These are phyloP conservation scores for Phenacoccus solenopsis DNA, from an alignment of 1,140 invertebrate genomes.

Conservation along the genomic window DNA sequence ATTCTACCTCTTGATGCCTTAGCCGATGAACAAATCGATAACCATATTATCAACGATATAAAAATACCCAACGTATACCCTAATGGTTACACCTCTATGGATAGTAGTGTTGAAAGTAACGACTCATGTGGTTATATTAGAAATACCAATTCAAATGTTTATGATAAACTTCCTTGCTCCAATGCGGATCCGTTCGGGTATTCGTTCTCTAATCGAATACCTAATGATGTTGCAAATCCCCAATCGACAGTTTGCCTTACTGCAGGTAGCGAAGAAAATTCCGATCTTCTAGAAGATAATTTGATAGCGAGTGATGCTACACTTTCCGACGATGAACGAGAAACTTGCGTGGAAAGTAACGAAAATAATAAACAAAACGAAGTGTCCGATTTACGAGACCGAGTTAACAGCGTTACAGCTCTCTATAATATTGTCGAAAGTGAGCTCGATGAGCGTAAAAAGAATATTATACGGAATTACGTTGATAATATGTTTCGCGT, in stretches of 20 bases:
- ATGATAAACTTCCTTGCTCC: too few relatives aligned
- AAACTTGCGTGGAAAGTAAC: neutral
- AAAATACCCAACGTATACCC: too few relatives aligned
- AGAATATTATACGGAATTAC: conserved; percentile 12
- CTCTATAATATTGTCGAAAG: conserved; percentile 7
- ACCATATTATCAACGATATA: neutral
- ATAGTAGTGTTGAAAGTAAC: too few relatives aligned
- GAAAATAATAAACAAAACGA: neutral
- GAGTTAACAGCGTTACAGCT: neutral
- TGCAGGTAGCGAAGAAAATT: too few relatives aligned
- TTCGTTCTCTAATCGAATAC: neutral
- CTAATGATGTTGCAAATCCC: neutral
- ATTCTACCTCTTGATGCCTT: too few relatives aligned
- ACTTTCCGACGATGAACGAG: too few relatives aligned
- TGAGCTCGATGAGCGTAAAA: neutral
- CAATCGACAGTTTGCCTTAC: neutral
- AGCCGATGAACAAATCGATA: too few relatives aligned
- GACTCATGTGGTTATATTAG: too few relatives aligned
- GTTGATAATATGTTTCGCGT: conserved; percentile 11
- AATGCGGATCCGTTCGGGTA: neutral
- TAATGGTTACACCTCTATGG: too few relatives aligned
- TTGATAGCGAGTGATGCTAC: too few relatives aligned
- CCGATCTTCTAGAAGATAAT: neutral
- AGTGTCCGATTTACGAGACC: neutral
- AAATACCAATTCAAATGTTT: too few relatives aligned